Percentiles rank a stretch among this genome's conserved stretches.
Evolutionary conservation across 1,140 invertebrate species (phyloP).

Genomic region (Diorhabda sublineata): DNA sequence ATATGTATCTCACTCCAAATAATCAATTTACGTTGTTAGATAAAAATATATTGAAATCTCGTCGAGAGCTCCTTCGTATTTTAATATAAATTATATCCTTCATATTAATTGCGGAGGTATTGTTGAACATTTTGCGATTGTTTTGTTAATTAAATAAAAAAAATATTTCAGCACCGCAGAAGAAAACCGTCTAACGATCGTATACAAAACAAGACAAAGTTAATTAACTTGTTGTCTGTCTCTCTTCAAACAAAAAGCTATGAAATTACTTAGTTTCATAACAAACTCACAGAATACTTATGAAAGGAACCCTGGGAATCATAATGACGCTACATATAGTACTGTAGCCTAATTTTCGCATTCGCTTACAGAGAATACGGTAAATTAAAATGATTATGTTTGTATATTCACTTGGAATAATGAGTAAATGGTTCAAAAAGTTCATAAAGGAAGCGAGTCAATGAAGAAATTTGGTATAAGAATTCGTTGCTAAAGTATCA

Average conservation of each 20-base stretch:
- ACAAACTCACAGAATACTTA: slow-evolving; percentile 20
- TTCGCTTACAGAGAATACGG: background rate
- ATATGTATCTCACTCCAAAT: too few relatives aligned
- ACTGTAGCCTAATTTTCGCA: slow-evolving; percentile 8
- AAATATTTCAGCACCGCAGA: background rate
- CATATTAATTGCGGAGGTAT: too few relatives aligned
- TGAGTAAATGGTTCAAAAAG: background rate
- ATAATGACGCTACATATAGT: slow-evolving; percentile 5
- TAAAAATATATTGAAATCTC: too few relatives aligned
- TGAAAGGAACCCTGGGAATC: slow-evolving; percentile 8
- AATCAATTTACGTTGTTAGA: too few relatives aligned
- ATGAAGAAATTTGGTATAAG: too few relatives aligned
- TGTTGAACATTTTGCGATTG: background rate
- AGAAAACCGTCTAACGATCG: background rate
- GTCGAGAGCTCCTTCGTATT: too few relatives aligned
- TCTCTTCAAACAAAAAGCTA: slow-evolving; percentile 34
- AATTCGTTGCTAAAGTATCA: too few relatives aligned
- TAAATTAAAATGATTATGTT: slow-evolving; percentile 3
- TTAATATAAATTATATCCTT: too few relatives aligned
- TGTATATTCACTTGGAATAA: background rate
- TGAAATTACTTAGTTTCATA: slow-evolving; percentile 35
- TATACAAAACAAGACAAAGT: slow-evolving; percentile 29
- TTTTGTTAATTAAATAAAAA: background rate
- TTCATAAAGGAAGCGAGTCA: too few relatives aligned
- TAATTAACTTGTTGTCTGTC: slow-evolving; percentile 33